Evolutionary conservation across 2,113 vertebrate genomes (phyloP).

Genomic region (Tachysurus vachellii): DNA sequence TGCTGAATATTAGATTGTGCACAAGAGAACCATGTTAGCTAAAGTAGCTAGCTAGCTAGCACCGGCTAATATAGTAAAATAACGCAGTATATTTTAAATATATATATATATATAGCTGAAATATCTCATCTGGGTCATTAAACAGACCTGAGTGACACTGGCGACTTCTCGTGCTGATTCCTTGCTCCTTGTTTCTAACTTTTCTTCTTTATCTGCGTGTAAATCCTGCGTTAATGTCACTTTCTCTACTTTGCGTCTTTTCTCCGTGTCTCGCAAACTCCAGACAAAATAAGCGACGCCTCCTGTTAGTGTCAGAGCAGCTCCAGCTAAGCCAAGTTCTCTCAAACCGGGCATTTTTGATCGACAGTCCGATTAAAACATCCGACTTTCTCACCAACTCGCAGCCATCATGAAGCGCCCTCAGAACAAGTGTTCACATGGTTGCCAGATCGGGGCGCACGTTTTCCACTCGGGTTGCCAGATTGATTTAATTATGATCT

Average conservation of each 20-base stretch:
- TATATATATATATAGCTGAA: no score
- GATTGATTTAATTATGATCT: neutral
- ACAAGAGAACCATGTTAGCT: neutral
- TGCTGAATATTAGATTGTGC: neutral
- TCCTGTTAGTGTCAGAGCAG: slow-evolving; percentile 64
- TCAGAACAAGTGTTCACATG: neutral
- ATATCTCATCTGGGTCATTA: neutral
- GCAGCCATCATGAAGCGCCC: neutral
- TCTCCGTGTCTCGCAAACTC: slow-evolving; percentile 54
- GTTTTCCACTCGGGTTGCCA: neutral
- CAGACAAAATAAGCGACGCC: slow-evolving; percentile 69
- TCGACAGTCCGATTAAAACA: neutral
- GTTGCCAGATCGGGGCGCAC: neutral
- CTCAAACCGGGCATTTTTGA: slow-evolving; percentile 65
- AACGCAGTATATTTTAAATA: no score
- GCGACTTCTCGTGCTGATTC: neutral
- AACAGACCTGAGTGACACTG: slow-evolving; percentile 27
- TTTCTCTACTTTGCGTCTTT: neutral
- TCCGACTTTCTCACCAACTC: neutral
- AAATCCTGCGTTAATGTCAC: neutral
- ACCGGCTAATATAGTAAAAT: neutral
- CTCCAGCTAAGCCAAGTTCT: slow-evolving; percentile 61
- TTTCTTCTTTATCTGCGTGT: neutral
- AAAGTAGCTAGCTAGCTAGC: neutral
- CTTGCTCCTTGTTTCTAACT: neutral